Evolutionary conservation across 2,113 vertebrate genomes (phyloP).

Genomic region (Myrmecobius fasciatus): DNA sequence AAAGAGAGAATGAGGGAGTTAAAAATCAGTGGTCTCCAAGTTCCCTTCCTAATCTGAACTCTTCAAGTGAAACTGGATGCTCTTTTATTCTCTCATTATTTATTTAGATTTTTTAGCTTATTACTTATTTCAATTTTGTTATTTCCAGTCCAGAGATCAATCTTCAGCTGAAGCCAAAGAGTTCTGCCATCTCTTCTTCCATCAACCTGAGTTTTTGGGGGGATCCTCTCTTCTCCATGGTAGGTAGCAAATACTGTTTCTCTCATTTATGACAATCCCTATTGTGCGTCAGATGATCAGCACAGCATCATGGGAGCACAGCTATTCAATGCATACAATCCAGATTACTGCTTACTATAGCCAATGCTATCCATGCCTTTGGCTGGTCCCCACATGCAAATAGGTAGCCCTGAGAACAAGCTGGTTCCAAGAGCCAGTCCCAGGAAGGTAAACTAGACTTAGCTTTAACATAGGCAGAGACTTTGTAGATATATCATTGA

Average conservation of each 20-base stretch:
- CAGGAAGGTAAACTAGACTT: conserved; percentile 2
- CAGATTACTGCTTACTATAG: conserved; percentile 22
- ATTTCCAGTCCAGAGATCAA: background rate
- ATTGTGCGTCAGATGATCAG: conserved; percentile 45
- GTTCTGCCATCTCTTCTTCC: background rate
- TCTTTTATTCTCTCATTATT: background rate
- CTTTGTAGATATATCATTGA: conserved; percentile 19
- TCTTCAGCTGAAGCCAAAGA: background rate
- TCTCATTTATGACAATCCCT: conserved; percentile 27
- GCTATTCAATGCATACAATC: conserved; percentile 62
- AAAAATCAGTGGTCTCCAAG: background rate
- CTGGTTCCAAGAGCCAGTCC: conserved; percentile 16
- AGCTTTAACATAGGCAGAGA: conserved; percentile 34
- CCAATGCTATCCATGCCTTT: conserved; percentile 40
- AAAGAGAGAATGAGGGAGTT: background rate
- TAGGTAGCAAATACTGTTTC: background rate
- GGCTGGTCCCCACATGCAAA: conserved; percentile 53
- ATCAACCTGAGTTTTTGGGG: background rate
- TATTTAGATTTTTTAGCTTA: background rate
- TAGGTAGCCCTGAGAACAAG: conserved; percentile 56
- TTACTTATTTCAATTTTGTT: background rate
- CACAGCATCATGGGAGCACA: conserved; percentile 48
- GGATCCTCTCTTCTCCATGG: background rate
- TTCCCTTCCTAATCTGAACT: background rate
- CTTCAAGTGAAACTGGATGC: background rate